Percentiles rank a stretch among this genome's conserved stretches.
Evolutionary conservation across 2,888 invertebrate species (phyloP).

Genomic region (Nesidiocoris tenuis): DNA sequence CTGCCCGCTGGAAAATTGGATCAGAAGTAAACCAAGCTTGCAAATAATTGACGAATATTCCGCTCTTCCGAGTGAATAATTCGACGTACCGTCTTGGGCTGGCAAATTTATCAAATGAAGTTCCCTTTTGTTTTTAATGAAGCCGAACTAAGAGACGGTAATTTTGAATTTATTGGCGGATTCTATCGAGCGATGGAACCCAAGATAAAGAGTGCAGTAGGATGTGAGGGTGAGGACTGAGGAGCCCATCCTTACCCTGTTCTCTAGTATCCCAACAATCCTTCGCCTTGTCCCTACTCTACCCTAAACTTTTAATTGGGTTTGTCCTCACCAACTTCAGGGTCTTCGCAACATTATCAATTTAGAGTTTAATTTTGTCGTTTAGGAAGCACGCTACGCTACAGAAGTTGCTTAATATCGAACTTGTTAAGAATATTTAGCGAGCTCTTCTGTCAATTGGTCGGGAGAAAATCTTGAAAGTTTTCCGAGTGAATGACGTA

Average conservation of each 20-base stretch:
- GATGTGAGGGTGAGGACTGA: neutral
- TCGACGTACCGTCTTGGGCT: neutral
- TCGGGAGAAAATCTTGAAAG: slow-evolving; percentile 19
- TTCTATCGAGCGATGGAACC: neutral
- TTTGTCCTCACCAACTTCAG: slow-evolving; percentile 6
- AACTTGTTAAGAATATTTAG: slow-evolving; percentile 35
- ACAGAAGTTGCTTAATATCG: slow-evolving; percentile 33
- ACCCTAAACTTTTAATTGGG: slow-evolving; percentile 30
- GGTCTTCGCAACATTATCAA: slow-evolving; percentile 19
- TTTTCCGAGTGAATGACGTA: slow-evolving; percentile 1
- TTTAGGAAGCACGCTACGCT: slow-evolving; percentile 9
- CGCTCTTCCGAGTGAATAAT: neutral
- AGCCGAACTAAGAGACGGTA: neutral
- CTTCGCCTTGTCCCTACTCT: neutral
- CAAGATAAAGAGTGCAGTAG: neutral
- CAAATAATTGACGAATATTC: neutral
- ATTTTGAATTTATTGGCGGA: neutral
- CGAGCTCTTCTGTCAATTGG: slow-evolving; percentile 12
- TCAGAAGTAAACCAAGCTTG: neutral
- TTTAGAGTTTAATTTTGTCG: slow-evolving; percentile 25
- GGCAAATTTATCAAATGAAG: neutral
- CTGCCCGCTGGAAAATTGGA: neutral
- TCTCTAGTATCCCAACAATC: neutral
- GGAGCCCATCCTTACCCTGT: neutral
- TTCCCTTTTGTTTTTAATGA: neutral